Percentiles rank a stretch among this genome's conserved stretches.
phyloP scores from a whole-genome alignment of 2,888 invertebrate species.

The Brachyopa scutellaris region DNA sequence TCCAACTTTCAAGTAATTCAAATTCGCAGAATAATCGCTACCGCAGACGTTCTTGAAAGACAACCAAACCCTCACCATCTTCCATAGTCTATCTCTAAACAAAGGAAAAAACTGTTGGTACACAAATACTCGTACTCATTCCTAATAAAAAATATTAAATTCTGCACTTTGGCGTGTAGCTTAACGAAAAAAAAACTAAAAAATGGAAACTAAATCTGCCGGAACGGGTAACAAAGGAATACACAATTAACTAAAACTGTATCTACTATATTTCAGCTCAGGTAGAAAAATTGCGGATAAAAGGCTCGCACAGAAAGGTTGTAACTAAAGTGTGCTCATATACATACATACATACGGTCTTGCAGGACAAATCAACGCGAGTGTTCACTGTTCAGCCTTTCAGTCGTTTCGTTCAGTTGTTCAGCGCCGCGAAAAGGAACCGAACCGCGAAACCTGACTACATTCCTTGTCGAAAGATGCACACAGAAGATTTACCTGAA shows the following conservation, averaged over 20 bases:
- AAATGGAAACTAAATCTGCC: constrained; percentile 5
- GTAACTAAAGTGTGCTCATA: constrained; percentile 50
- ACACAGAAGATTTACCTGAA: constrained; percentile 38
- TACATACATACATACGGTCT: constrained; percentile 39
- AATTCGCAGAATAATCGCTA: no score
- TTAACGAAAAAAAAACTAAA: constrained; percentile 11
- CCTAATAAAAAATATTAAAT: constrained; percentile 1
- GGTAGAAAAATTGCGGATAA: constrained; percentile 50
- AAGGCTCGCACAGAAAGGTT: constrained; percentile 28
- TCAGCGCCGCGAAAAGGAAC: neutral
- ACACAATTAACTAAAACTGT: neutral
- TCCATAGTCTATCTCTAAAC: no score
- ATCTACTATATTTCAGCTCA: constrained; percentile 14
- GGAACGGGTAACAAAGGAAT: neutral
- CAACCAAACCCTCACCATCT: no score
- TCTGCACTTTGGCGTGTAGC: constrained; percentile 32
- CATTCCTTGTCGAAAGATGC: constrained; percentile 25
- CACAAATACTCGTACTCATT: no score
- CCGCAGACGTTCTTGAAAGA: no score
- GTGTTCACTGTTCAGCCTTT: no score
- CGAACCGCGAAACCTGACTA: constrained; percentile 31
- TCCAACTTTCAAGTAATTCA: no score
- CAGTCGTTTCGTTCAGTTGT: no score
- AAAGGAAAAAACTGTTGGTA: no score
- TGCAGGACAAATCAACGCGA: constrained; percentile 35